Conservation (phyloP, 92 coral and sea anemone genomes). For the Epizoanthus stellaris region DNA sequence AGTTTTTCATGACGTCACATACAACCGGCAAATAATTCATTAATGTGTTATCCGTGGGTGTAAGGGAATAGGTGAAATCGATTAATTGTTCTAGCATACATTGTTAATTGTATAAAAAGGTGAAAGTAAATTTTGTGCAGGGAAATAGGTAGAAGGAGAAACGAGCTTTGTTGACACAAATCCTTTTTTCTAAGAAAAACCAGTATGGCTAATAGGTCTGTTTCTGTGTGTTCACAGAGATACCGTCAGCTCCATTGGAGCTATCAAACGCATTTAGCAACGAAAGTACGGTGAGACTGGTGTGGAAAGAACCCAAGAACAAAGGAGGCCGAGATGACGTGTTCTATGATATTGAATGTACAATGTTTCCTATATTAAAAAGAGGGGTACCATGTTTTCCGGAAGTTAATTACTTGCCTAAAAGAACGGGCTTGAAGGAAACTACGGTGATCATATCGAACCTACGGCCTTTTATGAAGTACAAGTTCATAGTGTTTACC, state of each 20-base stretch:
- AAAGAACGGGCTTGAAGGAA: background rate
- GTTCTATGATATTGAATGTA: background rate
- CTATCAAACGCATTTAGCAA: background rate
- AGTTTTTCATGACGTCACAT: too few relatives aligned
- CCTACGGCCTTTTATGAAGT: background rate
- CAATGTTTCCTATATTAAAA: background rate
- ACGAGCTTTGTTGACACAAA: too few relatives aligned
- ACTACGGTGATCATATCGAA: background rate
- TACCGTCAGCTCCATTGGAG: slow-evolving; percentile 35
- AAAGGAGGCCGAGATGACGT: slow-evolving; percentile 29
- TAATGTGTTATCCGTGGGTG: too few relatives aligned
- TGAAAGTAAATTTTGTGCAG: too few relatives aligned
- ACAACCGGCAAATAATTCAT: too few relatives aligned
- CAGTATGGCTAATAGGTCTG: background rate
- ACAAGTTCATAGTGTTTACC: background rate
- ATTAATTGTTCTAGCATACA: too few relatives aligned
- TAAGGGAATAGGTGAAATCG: too few relatives aligned
- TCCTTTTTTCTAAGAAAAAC: too few relatives aligned
- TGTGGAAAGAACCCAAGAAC: slow-evolving; percentile 11
- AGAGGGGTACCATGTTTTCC: background rate
- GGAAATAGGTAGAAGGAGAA: too few relatives aligned
- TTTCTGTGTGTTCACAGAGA: background rate
- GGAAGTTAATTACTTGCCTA: slow-evolving; percentile 3
- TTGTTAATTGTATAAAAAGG: too few relatives aligned
- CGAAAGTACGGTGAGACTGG: background rate